Evolutionary conservation across 1,140 invertebrate species (phyloP).

Genomic region (Tetranychus cinnabarinus): DNA sequence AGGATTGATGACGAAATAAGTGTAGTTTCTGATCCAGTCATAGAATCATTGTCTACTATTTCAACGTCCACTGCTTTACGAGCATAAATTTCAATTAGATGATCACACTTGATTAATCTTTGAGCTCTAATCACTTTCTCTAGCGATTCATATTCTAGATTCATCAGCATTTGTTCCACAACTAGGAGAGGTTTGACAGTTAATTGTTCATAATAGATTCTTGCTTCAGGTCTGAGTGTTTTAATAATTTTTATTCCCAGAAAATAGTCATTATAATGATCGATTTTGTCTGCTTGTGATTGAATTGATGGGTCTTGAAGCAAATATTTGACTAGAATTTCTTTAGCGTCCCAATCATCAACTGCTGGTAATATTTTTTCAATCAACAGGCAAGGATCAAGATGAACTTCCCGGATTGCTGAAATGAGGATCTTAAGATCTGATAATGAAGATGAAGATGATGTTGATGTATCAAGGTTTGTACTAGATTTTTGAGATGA

Average conservation of each 20-base stretch:
- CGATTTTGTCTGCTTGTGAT: background rate
- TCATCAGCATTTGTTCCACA: constrained; percentile 10
- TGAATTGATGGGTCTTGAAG: background rate
- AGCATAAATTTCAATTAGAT: constrained; percentile 9
- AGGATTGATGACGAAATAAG: constrained; percentile 5
- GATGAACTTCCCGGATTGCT: background rate
- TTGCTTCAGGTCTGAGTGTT: background rate
- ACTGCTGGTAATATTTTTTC: constrained; percentile 4
- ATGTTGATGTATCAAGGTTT: background rate
- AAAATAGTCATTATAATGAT: constrained; percentile 2
- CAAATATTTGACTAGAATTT: constrained; percentile 1
- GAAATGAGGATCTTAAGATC: background rate
- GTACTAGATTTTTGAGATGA: background rate
- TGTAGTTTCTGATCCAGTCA: constrained; percentile 4
- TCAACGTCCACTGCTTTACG: constrained; percentile 9
- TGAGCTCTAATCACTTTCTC: background rate
- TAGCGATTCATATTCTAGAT: constrained; percentile 8
- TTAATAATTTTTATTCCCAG: constrained; percentile 6
- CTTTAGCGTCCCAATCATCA: constrained; percentile 2
- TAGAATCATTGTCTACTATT: background rate
- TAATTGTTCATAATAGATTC: constrained; percentile 1
- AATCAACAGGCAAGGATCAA: background rate
- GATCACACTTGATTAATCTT: constrained; percentile 3
- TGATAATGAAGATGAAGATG: background rate
- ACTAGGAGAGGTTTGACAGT: constrained; percentile 2